Evolutionary conservation across 1,140 invertebrate genomes (phyloP), one percentile per base, ranked within the genome.

Genomic region (Drosophila azteca): DNA sequence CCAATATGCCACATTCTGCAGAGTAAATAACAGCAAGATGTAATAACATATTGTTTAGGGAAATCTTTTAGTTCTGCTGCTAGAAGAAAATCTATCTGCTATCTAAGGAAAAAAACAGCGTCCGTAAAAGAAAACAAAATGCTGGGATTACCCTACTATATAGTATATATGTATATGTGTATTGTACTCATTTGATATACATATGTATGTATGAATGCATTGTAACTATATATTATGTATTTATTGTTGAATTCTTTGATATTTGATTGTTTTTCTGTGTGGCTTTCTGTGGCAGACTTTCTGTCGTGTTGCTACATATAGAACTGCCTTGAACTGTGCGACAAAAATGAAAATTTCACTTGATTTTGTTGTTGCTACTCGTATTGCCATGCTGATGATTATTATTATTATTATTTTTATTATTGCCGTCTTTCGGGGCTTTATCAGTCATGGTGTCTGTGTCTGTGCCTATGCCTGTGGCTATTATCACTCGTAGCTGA

Each of bases 401-500:
- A 20, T 17, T 52, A 17, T 41, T 45, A 15, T 15, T 62, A 63
- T 29, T 24, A 58, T 53, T 68, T 48, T 49, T 67, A 55, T 51
- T 73, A 73, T 73, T 72, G 69, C 70, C 70, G 70, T 59, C 70
- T 73, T 72, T 73, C 8, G 35, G 3, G 46, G 20, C 69, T 73
- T 73, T 73, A 73, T 73, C 70, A 73, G 59, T 73, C 59, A 72
- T 73, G 73, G 11, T 73, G 58, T 58, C 50, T 31, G 45, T 59
- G 63, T 1, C 17, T 20, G 17, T 20, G 17, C 17, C 17, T 20
- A 20, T 20, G 58, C 58, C 50, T 31, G 45, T 59, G 63, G 63
- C 31, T 58, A 75, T 79, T 80, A 79, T 79, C 77, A 79, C 61
- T 57, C 29, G 1, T 9, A 6, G 35, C 35, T 41, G 26, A 26